Evolutionary conservation across 2,113 vertebrate species (phyloP).

Genomic region (Caranx melampygus): DNA sequence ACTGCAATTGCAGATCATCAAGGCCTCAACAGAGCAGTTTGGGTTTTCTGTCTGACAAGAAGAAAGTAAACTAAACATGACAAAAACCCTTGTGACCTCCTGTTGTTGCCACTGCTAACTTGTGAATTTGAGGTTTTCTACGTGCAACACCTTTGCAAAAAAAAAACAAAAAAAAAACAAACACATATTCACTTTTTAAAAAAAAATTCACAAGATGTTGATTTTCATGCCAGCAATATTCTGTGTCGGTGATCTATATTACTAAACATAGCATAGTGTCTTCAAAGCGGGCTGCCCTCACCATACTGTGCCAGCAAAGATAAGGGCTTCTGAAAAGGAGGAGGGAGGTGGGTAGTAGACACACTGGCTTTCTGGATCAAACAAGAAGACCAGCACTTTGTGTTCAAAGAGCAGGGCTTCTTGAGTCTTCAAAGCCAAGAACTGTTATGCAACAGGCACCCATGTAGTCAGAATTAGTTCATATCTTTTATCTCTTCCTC

Average conservation of each 20-base stretch:
- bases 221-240: neutral
- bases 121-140: conserved; percentile 17
- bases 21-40: conserved; percentile 39
- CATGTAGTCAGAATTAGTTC: conserved; percentile 68
- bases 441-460: conserved; percentile 73
- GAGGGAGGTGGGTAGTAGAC: conserved; percentile 17
- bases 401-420: conserved; percentile 69
- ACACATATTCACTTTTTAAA: neutral
- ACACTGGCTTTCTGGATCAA: conserved; percentile 61
- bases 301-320: conserved; percentile 6
- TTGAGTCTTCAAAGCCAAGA: conserved; percentile 73
- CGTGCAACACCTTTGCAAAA: neutral
- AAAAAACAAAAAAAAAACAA: too few relatives aligned
- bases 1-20: conserved; percentile 14
- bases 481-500: conserved; percentile 62
- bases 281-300: neutral
- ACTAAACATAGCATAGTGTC: neutral
- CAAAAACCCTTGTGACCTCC: conserved; percentile 27
- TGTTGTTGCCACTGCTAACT: conserved; percentile 19
- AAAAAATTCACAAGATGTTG: neutral
- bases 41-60: conserved; percentile 46
- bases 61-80: conserved; percentile 49
- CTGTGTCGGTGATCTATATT: neutral
- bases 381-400: conserved; percentile 59
- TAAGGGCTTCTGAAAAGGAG: conserved; percentile 21